A percentile compares a stretch with the other conserved stretches of the same genome.
Evolutionary conservation across 2,888 invertebrate genomes (phyloP).

Genomic region (Brenthis ino): DNA sequence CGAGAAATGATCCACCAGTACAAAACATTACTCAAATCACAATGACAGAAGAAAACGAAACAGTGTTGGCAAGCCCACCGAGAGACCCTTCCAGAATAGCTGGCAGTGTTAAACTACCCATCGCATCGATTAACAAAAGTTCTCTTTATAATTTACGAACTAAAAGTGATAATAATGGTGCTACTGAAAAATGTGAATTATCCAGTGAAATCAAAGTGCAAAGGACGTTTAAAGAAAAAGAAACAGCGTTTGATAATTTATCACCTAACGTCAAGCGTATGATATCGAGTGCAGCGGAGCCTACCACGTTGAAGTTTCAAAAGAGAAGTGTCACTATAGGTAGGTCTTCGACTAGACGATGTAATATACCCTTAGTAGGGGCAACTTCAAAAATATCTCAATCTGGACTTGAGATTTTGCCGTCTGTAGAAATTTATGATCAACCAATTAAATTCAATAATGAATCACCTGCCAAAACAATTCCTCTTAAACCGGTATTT

Average conservation of each 20-base stretch:
- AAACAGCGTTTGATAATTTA: slow-evolving; percentile 76
- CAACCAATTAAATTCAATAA: slow-evolving; percentile 63
- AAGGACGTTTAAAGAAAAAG: slow-evolving; percentile 66
- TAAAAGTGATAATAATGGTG: slow-evolving; percentile 71
- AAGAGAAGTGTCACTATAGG: slow-evolving; percentile 63
- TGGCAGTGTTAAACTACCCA: slow-evolving; percentile 70
- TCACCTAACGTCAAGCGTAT: slow-evolving; percentile 85
- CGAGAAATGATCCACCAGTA: slow-evolving; percentile 76
- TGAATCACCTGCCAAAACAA: slow-evolving; percentile 50
- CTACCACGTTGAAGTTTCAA: slow-evolving; percentile 69
- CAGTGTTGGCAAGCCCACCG: slow-evolving; percentile 47
- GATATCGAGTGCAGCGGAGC: slow-evolving; percentile 79
- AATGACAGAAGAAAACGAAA: slow-evolving; percentile 53
- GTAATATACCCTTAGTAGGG: slow-evolving; percentile 77
- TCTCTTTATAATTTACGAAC: slow-evolving; percentile 68
- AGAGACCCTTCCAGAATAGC: slow-evolving; percentile 65
- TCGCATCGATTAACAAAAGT: slow-evolving; percentile 71
- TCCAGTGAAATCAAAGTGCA: slow-evolving; percentile 64
- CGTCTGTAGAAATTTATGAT: slow-evolving; percentile 76
- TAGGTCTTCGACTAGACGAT: slow-evolving; percentile 65
- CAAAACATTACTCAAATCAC: slow-evolving; percentile 39
- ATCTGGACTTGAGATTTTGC: slow-evolving; percentile 72
- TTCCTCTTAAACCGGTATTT: slow-evolving; percentile 61
- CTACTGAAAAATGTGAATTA: slow-evolving; percentile 57
- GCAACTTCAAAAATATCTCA: slow-evolving; percentile 79